phyloP scores from a whole-genome alignment of 1,140 invertebrate species.

The Cotesia glomerata region DNA sequence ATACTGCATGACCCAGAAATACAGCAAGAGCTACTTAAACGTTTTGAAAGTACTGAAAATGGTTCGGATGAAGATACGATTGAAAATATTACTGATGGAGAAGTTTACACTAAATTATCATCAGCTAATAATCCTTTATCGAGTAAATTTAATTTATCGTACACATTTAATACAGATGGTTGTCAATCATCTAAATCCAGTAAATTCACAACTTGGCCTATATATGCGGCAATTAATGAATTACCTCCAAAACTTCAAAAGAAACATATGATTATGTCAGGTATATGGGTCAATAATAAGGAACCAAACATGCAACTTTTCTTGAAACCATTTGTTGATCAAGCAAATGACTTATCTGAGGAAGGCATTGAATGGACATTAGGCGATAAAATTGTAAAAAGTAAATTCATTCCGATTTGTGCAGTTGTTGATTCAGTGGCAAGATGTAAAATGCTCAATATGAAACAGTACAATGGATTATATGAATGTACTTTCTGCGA shows the following conservation, averaged over 20 bases:
- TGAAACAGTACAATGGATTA: constrained; percentile 18
- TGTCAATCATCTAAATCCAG: not conserved
- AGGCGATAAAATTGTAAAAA: constrained; percentile 20
- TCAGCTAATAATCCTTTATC: not conserved
- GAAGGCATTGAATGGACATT: constrained; percentile 29
- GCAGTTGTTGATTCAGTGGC: not conserved
- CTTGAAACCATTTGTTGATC: constrained; percentile 25
- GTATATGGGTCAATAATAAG: not conserved
- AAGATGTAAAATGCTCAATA: no score
- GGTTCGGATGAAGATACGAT: not conserved
- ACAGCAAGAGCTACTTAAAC: not conserved
- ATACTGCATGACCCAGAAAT: not conserved
- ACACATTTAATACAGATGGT: constrained; percentile 1
- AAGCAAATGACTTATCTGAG: constrained; percentile 22
- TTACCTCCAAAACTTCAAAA: not conserved
- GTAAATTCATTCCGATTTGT: constrained; percentile 26
- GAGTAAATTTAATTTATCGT: not conserved
- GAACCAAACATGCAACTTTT: not conserved
- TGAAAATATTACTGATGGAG: constrained; percentile 24
- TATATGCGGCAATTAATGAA: not conserved
- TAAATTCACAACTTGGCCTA: not conserved
- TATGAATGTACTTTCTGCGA: constrained; percentile 35
- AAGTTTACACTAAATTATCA: constrained; percentile 18
- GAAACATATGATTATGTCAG: not conserved
- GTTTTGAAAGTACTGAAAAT: constrained; percentile 6